Percentiles rank a stretch among this genome's conserved stretches.
These are phyloP conservation scores for Delphinus delphis DNA, from an alignment of 2,113 vertebrate species.

Conservation along the genomic window DNA sequence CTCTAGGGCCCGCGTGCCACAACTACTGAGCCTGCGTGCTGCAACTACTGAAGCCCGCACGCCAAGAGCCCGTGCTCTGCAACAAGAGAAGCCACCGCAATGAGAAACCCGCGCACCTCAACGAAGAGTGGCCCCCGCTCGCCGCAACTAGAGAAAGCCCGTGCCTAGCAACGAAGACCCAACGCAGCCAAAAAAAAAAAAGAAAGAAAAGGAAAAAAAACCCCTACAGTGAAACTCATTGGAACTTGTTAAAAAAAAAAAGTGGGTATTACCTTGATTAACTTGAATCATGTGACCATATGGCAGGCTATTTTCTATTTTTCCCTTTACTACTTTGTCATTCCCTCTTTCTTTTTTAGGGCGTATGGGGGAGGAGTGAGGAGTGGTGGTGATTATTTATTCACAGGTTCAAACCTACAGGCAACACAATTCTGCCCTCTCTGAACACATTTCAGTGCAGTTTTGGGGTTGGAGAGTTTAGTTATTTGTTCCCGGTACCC, in stretches of 20 bases:
- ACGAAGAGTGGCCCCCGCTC: too few species aligned
- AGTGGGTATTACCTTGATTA: neutral
- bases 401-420: neutral
- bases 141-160: too few species aligned
- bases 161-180: too few species aligned
- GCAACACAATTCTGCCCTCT: neutral
- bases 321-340: neutral
- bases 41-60: too few species aligned
- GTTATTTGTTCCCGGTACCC: neutral
- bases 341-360: neutral
- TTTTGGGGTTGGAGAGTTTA: neutral
- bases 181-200: too few species aligned
- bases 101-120: too few species aligned
- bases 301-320: neutral
- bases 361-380: fast-evolving
- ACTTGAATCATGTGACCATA: neutral
- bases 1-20: too few species aligned
- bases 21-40: too few species aligned
- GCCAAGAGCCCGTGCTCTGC: too few species aligned
- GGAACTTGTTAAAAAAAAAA: neutral
- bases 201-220: too few species aligned
- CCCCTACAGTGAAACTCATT: too few species aligned
- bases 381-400: neutral
- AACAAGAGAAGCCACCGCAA: too few species aligned
- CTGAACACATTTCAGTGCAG: neutral